A percentile compares a stretch with the other conserved stretches of the same genome.
Conservation (phyloP, 2,113 vertebrate species). For the Hydropotes inermis region DNA sequence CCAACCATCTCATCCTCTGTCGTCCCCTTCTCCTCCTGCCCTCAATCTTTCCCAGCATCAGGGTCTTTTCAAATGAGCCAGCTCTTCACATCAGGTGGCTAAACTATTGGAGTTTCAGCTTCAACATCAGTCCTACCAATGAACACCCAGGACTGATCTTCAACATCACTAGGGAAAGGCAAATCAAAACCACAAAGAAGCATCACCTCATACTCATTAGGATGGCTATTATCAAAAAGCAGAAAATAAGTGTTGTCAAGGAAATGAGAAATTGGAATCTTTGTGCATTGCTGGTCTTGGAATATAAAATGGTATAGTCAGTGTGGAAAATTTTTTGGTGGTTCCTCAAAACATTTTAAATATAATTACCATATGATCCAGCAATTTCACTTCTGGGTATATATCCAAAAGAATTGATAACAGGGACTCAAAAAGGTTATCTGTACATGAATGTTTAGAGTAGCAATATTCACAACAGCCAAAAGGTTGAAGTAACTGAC, state of each 20-base stretch:
- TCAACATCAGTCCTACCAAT: neutral
- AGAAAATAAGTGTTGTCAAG: neutral
- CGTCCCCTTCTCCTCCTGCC: neutral
- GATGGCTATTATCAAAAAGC: neutral
- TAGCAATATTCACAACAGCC: neutral
- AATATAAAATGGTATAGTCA: neutral
- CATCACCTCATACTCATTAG: neutral
- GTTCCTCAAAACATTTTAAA: slow-evolving; percentile 16
- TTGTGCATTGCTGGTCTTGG: neutral
- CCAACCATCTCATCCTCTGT: neutral
- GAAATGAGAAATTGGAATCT: neutral
- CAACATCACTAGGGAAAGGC: neutral
- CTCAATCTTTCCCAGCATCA: neutral
- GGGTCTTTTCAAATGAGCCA: neutral
- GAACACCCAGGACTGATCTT: neutral
- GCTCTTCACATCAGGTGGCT: neutral
- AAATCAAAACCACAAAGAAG: neutral
- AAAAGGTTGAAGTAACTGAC: neutral
- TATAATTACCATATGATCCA: neutral
- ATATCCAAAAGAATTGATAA: neutral
- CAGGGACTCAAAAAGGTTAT: neutral
- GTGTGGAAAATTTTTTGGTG: neutral
- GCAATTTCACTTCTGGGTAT: neutral
- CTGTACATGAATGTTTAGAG: neutral
- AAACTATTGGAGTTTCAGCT: neutral